A percentile compares a stretch with the other conserved stretches of the same genome.
phyloP scores from a whole-genome alignment of 1,140 invertebrate species.

The Caenorhabditis brenneri region DNA sequence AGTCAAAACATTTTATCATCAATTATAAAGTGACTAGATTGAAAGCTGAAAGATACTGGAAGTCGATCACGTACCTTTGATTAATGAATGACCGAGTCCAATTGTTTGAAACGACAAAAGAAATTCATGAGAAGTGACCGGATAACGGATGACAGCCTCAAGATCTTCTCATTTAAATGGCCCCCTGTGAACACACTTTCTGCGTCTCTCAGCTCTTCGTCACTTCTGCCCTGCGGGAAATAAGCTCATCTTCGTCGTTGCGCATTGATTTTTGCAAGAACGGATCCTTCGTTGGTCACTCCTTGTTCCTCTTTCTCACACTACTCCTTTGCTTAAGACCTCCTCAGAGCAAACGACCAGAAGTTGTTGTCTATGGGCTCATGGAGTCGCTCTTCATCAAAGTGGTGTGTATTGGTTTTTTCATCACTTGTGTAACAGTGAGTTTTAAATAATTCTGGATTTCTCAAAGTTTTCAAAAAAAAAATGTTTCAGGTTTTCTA shows the following conservation, averaged over 20 bases:
- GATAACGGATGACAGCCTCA: neutral
- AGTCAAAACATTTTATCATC: too few species aligned
- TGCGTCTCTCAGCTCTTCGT: neutral
- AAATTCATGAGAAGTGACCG: slow-evolving; percentile 5
- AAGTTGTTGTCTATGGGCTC: neutral
- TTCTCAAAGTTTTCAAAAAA: neutral
- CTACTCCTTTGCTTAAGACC: too few species aligned
- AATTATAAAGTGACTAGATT: too few species aligned
- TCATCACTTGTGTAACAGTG: slow-evolving; percentile 5
- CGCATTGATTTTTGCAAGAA: slow-evolving; percentile 33
- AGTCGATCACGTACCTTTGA: neutral
- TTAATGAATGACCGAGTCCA: neutral
- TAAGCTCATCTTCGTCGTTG: slow-evolving; percentile 25
- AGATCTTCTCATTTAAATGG: slow-evolving; percentile 16
- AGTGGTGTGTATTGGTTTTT: slow-evolving; percentile 4
- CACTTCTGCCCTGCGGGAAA: neutral
- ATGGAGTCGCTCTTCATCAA: slow-evolving; percentile 9
- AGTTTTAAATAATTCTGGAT: neutral
- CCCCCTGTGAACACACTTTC: neutral
- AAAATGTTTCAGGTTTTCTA: slow-evolving; percentile 26
- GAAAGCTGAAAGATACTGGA: neutral
- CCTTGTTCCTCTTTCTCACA: neutral
- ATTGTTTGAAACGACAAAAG: neutral
- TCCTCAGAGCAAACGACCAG: neutral
- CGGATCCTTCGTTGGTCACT: neutral